Evolutionary conservation across 2,888 invertebrate species (phyloP).

Genomic region (Empis livida): DNA sequence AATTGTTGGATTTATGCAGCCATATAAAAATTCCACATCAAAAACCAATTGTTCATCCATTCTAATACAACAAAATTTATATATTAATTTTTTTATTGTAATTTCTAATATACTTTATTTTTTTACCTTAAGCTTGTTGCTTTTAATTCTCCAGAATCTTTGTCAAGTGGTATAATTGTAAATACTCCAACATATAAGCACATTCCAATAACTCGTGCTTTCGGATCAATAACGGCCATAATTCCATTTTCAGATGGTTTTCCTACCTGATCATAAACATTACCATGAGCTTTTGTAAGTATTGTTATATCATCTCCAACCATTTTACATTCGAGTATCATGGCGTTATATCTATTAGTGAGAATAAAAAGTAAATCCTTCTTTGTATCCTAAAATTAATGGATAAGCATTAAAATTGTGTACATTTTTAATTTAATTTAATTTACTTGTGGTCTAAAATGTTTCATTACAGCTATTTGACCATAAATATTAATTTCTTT

Average conservation of each 20-base stretch:
- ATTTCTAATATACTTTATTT: neutral
- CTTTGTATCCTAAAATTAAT: constrained; percentile 59
- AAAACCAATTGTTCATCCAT: constrained; percentile 91
- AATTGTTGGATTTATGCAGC: constrained; percentile 83
- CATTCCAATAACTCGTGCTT: constrained; percentile 87
- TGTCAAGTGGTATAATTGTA: constrained; percentile 93
- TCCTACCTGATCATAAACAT: constrained; percentile 89
- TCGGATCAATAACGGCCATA: constrained; percentile 90
- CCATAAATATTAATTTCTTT: constrained; percentile 95
- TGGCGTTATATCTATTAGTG: constrained; percentile 89
- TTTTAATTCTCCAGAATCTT: constrained; percentile 85
- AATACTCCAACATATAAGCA: constrained; percentile 92
- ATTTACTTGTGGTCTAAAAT: constrained; percentile 78
- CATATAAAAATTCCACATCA: constrained; percentile 92
- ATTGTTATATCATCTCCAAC: constrained; percentile 75
- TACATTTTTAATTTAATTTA: neutral
- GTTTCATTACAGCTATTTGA: constrained; percentile 85
- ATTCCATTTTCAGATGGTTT: constrained; percentile 93
- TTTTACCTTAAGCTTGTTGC: constrained; percentile 64
- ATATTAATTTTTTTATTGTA: neutral
- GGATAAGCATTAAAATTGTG: neutral
- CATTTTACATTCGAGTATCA: constrained; percentile 85
- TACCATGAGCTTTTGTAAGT: constrained; percentile 90
- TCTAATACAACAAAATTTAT: constrained; percentile 38
- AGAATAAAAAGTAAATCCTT: constrained; percentile 89